A percentile compares a stretch with the other conserved stretches of the same genome.
Conservation (phyloP, 2,113 vertebrate genomes). For the Epinephelus fuscoguttatus region DNA sequence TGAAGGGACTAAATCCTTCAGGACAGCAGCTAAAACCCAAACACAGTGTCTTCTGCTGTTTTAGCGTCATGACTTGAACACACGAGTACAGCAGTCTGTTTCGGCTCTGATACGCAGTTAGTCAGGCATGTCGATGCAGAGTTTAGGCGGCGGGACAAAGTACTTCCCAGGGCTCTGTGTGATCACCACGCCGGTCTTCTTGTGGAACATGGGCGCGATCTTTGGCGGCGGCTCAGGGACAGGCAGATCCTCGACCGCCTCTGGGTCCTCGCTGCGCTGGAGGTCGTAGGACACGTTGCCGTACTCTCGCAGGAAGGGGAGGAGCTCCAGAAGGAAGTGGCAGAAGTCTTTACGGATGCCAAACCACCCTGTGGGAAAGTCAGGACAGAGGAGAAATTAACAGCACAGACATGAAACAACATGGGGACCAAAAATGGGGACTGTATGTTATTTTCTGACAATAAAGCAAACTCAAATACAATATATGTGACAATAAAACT, state of each 20-base stretch:
- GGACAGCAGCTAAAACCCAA: constrained; percentile 5
- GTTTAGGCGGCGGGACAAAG: constrained; percentile 93
- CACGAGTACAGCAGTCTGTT: not conserved
- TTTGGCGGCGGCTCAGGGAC: constrained; percentile 93
- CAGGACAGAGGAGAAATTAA: no score
- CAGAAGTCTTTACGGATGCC: constrained; percentile 99
- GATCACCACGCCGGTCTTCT: constrained; percentile 97
- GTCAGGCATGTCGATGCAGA: constrained; percentile 98
- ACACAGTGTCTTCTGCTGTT: constrained; percentile 25
- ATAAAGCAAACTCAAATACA: no score
- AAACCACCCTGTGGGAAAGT: constrained; percentile 92
- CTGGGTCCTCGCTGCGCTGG: constrained; percentile 93
- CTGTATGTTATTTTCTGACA: no score
- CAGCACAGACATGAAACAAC: no score
- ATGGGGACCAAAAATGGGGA: no score
- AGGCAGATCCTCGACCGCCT: constrained; percentile 91
- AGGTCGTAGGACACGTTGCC: constrained; percentile 98
- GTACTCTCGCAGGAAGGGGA: constrained; percentile 96
- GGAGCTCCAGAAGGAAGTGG: constrained; percentile 97
- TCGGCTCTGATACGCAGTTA: constrained; percentile 45
- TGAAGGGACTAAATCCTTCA: constrained; percentile 21
- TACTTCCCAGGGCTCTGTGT: constrained; percentile 98
- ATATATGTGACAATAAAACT: no score
- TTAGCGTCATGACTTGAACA: not conserved
- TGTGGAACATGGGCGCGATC: constrained; percentile 96